phyloP scores from a whole-genome alignment of 2,888 invertebrate species.

The Dichetophora obliterata region DNA sequence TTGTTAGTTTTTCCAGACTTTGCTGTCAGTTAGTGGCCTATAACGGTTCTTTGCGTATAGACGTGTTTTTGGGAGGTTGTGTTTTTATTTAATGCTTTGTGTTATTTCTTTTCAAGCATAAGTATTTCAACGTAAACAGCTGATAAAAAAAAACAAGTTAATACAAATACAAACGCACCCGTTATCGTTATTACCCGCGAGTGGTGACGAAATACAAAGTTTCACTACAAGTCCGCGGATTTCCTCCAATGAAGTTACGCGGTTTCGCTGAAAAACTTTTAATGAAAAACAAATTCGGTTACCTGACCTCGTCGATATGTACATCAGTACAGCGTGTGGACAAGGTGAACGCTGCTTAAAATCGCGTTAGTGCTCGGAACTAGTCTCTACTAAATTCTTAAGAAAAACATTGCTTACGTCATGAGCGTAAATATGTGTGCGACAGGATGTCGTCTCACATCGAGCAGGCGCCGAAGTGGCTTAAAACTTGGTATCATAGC shows the following conservation, averaged over 20 bases:
- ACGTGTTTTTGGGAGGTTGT: slow-evolving; percentile 54
- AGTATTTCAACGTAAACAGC: slow-evolving; percentile 18
- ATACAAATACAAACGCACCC: neutral
- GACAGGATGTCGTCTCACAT: too few relatives aligned
- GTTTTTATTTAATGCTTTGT: neutral
- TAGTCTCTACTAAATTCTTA: too few relatives aligned
- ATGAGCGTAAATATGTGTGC: too few relatives aligned
- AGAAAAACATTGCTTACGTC: too few relatives aligned
- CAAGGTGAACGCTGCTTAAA: too few relatives aligned
- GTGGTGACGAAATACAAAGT: slow-evolving; percentile 20
- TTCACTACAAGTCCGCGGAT: neutral
- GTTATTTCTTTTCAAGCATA: neutral
- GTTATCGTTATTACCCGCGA: neutral
- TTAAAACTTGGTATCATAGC: neutral
- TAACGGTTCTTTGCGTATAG: slow-evolving; percentile 70
- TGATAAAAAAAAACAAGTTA: slow-evolving; percentile 20
- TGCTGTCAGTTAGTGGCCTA: slow-evolving; percentile 59
- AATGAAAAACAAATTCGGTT: too few relatives aligned
- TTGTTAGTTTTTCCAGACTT: neutral
- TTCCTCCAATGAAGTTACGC: neutral
- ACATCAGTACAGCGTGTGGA: too few relatives aligned
- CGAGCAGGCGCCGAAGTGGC: neutral
- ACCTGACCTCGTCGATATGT: too few relatives aligned
- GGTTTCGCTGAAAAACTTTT: neutral
- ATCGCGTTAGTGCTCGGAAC: too few relatives aligned